Base-by-base conservation (phyloP, 2,797 vertebrate species). In the Rhodeus uyekii region DNA sequence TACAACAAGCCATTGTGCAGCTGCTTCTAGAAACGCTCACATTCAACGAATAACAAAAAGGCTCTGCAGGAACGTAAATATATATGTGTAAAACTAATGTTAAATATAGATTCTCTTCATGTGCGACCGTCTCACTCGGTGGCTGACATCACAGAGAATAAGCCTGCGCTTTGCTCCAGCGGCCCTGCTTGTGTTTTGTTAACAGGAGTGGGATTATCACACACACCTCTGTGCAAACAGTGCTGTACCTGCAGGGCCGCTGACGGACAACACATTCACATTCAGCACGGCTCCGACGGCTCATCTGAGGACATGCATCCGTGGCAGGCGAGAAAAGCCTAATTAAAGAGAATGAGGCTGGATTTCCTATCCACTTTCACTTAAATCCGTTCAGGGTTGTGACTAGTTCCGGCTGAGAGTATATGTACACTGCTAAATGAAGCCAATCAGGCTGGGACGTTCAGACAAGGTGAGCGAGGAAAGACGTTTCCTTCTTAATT, bases 121-220 rank as follows among this genome's bases (percentile, higher is more conserved):
- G 38, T 12, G 10, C 9, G 78, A 24, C 78, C 83, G 85, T 60
- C 65, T 77, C 22, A 44, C 67, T 48, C 27, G 5, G 22, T 74
- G 36, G 61, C 38, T 44, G 61, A 34, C 44, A 84, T 18, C 8
- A 39, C 58, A 44, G 44, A 18, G 73, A 34, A 80, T 68, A 61
- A 46, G 78, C 67, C 74, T 78, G 24, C n/a, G 36, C 60, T 82
- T 82, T 76, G 75, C 42, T 79, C 74, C 68, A 81, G 53, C 50
- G 42, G 65, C 72, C 18, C 42, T 9, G 67, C 63, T 83, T 53
- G 68, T 34, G 74, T 61, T 85, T 89, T 84, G 48, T 73, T 84
- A 82, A 83, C n/a, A 84, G 82, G 58, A 64, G 71, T 42, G 16
- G 67, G 76, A 65, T 76, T 65, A 60, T 75, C 78, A 72, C 73